A percentile compares a stretch with the other conserved stretches of the same genome.
These are phyloP conservation scores for Agrilus biguttatus DNA, from an alignment of 2,888 invertebrate species.

Conservation along the genomic window DNA sequence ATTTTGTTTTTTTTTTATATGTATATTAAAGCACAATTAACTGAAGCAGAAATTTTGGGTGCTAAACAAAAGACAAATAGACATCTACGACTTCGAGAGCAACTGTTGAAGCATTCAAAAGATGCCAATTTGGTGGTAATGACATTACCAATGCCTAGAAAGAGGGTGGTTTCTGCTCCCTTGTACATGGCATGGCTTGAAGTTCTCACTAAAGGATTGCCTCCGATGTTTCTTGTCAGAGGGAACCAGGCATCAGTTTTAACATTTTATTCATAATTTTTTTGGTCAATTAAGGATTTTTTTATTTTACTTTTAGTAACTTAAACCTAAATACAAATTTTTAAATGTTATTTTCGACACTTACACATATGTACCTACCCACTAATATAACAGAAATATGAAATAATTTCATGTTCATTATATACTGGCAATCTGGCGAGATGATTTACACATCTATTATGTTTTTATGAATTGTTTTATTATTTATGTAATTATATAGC, in stretches of 20 bases:
- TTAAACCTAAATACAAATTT: neutral
- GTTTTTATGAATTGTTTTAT: too few species aligned
- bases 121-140: conserved; percentile 81
- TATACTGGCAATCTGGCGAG: too few species aligned
- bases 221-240: conserved; percentile 75
- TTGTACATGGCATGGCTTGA: conserved; percentile 88
- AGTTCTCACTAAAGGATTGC: conserved; percentile 70
- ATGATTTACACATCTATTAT: too few species aligned
- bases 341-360: neutral
- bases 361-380: too few species aligned
- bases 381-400: too few species aligned
- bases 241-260: conserved; percentile 82
- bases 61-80: conserved; percentile 79
- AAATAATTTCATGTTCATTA: too few species aligned
- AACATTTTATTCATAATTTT: conserved; percentile 69
- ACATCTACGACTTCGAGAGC: conserved; percentile 77
- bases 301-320: neutral
- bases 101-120: conserved; percentile 65
- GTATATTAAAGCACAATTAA: conserved; percentile 44
- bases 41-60: conserved; percentile 66
- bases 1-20: too few species aligned
- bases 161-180: conserved; percentile 74
- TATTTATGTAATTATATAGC: too few species aligned
- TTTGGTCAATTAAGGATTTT: neutral
- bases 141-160: conserved; percentile 90